Base-by-base conservation (phyloP, 2,113 vertebrate genomes). In the Anoura caudifer region DNA sequence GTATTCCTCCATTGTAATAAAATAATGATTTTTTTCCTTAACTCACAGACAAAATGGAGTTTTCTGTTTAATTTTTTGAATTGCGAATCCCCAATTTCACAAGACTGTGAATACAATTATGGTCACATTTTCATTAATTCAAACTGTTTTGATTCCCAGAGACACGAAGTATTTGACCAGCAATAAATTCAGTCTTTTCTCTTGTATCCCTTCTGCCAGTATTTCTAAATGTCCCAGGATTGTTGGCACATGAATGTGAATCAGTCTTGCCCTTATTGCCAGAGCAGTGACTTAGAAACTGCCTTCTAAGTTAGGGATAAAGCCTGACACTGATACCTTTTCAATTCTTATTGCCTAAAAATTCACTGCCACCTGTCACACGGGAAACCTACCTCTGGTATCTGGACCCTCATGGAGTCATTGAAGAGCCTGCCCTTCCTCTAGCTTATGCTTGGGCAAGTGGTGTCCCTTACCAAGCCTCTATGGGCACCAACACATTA, bases 101-200 rank as follows among this genome's bases (percentile, higher is more conserved):
- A 95, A 95, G 52, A 73, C 14, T 41, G 0, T 82, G 15, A 82
- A 45, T 65, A 72, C 5, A 91, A 43, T 16, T 85, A 45, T 36
- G 7, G 45, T 82, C 47, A 61, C 9, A 76, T 36, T 95, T 65
- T n/a, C 63, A 87, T 65, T 73, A 75, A 92, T 72, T 96, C n/a
- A 63, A 92, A 76, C 5, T 72, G 43, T 70, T 69, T 87, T 87
- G n/a, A 90, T 76, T 92, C 73, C 88, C 45, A 91, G 28, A 77
- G 45, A 85, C 19, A 47, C 43, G 1, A 56, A 85, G 17, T 33
- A 69, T 81, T 81, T 90, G 33, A 45, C 20, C 69, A 76, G 54
- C 19, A 94, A 88, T n/a, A 91, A 91, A 73, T 81, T 93, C 41
- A 26, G n/a, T 93, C 17, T 80, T 95, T 90, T 63, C 47, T 20